Percentiles rank a stretch among this genome's conserved stretches.
phyloP scores from a whole-genome alignment of 2,113 vertebrate species.

The Tonatia bakeri region DNA sequence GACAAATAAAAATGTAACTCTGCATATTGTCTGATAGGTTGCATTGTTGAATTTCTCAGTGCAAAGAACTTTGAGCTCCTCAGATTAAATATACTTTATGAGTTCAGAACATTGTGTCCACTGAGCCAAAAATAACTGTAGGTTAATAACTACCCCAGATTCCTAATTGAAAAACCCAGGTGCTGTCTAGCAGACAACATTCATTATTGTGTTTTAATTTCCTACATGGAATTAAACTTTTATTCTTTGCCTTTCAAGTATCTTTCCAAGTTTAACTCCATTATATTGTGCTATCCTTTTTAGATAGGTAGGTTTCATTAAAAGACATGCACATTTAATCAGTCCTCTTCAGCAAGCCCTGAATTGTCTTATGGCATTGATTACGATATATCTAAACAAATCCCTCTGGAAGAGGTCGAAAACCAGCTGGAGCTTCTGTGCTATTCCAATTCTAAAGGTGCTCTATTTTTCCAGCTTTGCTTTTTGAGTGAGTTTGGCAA shows the following conservation, averaged over 20 bases:
- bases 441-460: conserved; percentile 2
- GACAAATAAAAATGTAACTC: not conserved
- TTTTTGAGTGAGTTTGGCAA: not conserved
- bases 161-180: conserved; percentile 71
- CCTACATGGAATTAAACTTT: conserved; percentile 71
- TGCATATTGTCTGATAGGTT: not conserved
- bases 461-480: not conserved
- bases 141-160: conserved; percentile 69
- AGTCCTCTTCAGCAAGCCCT: conserved; percentile 59
- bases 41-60: not conserved
- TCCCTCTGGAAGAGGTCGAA: not conserved
- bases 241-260: conserved; percentile 60
- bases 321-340: conserved; percentile 47
- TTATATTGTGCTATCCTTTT: conserved; percentile 37
- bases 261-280: conserved; percentile 64
- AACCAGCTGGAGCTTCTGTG: not conserved
- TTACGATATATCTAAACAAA: not conserved
- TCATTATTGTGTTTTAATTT: conserved; percentile 77
- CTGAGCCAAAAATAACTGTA: conserved; percentile 66
- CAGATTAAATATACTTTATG: not conserved
- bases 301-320: conserved; percentile 62
- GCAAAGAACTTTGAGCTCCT: not conserved
- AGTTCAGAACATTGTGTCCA: conserved; percentile 52
- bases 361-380: conserved; percentile 47
- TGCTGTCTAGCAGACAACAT: conserved; percentile 62